These are phyloP conservation scores for Pandion haliaetus DNA, from an alignment of 2,113 vertebrate genomes.

Conservation along the genomic window DNA sequence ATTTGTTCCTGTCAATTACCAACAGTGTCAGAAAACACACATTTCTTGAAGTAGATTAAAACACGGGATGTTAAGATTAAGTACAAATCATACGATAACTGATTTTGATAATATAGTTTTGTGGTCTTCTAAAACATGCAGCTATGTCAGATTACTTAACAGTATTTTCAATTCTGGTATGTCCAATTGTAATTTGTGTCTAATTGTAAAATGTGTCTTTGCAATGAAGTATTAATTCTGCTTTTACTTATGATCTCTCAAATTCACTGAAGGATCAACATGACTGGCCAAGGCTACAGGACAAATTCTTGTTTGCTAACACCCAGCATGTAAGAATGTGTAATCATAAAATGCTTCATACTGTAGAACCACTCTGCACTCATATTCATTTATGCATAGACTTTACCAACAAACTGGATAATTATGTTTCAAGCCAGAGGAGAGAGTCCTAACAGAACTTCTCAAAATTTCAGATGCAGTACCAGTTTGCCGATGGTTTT, in stretches of 20 bases:
- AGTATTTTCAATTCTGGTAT: neutral
- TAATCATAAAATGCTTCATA: neutral
- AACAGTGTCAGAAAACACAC: neutral
- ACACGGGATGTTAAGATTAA: neutral
- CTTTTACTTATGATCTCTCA: neutral
- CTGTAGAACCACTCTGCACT: neutral
- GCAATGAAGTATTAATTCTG: neutral
- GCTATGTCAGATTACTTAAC: neutral
- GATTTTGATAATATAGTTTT: neutral
- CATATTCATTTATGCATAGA: neutral
- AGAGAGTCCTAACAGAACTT: neutral
- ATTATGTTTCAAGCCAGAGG: neutral
- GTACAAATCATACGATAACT: neutral
- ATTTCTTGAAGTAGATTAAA: neutral
- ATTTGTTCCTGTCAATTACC: slow-evolving; percentile 78
- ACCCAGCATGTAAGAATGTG: neutral
- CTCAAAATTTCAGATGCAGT: neutral
- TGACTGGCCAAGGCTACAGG: neutral
- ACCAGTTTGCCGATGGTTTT: neutral
- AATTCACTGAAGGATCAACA: neutral
- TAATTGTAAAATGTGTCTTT: neutral
- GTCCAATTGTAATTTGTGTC: neutral
- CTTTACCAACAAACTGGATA: neutral
- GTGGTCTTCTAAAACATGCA: neutral
- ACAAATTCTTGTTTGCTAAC: neutral